Base-by-base conservation (phyloP, 2,888 invertebrate species). In the Melieria picta region DNA sequence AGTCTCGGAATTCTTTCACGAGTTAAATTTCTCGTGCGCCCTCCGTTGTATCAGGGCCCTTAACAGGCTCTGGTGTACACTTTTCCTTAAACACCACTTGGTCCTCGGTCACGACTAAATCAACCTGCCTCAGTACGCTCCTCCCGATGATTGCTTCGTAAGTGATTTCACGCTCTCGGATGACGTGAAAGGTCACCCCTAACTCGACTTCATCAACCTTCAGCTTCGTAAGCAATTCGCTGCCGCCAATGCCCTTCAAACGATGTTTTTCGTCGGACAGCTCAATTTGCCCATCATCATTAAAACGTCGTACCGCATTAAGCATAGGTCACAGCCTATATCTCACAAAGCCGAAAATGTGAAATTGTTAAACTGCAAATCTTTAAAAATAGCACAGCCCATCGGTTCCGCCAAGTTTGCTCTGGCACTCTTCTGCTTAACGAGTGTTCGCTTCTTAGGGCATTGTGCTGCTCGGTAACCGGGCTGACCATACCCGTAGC, bases 341-440 rank as follows among this genome's bases (percentile, higher is more conserved):
- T 72, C 71, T 5, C 69, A 58, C 13, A 75, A 47, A 5, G 72
- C 74, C n/a, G 62, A 70, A 43, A 52, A 75, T 9, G 3, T 57
- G 47, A 11, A 52, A 43, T 5, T 52, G 62, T 6, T 56, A 10
- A 11, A n/a, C 16, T 11, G 50, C 2, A 50, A 50, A 50, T 50
- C 42, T 30, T 16, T 30, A 2, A 30, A 58, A 7, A 7, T n/a
- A 42, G 30, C 30, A 6, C 58, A 6, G 16, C 7, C 10, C 10
- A 42, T 58, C 11, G 30, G 4, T 11, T 30, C 58, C 10, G 30
- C 10, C 7, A 42, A 30, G 30, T 58, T 58, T 58, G 30, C 30
- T 58, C 30, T 58, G 10, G 30, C 16, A 4, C 4, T 58, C 10
- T 43, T 1, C 4, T 58, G 30, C 7, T 58, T 55, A 55, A 11